A percentile compares a stretch with the other conserved stretches of the same genome.
Conservation (phyloP, 2,888 invertebrate species). For the Arge pagana region DNA sequence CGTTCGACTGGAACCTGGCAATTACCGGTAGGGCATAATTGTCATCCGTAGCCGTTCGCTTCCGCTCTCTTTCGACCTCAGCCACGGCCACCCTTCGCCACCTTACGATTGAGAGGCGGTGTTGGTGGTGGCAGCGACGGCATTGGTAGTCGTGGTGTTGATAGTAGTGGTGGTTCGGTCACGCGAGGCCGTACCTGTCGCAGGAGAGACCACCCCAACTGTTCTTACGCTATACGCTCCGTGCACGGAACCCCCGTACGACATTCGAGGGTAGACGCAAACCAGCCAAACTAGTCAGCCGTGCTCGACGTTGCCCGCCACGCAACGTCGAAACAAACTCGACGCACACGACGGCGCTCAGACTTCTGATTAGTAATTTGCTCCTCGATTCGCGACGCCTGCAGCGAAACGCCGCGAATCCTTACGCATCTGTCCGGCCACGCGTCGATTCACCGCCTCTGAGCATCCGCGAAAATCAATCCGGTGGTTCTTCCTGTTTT, state of each 20-base stretch:
- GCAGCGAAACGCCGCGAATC: too few relatives aligned
- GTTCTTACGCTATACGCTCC: conserved; percentile 1
- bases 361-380: conserved; percentile 58
- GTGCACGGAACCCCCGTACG: too few relatives aligned
- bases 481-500: too few relatives aligned
- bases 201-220: conserved; percentile 53
- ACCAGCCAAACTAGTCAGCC: too few relatives aligned
- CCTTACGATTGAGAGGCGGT: too few relatives aligned
- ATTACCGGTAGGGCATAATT: conserved; percentile 57
- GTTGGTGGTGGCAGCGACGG: too few relatives aligned
- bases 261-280: too few relatives aligned
- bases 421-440: too few relatives aligned
- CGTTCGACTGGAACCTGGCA: conserved; percentile 53
- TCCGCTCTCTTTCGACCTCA: conserved; percentile 18
- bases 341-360: conserved; percentile 50
- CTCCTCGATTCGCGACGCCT: too few relatives aligned
- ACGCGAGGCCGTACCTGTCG: conserved; percentile 58
- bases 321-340: conserved; percentile 56
- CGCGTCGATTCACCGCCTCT: too few relatives aligned
- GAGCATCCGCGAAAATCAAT: too few relatives aligned
- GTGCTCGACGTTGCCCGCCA: conserved; percentile 38
- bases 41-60: conserved; percentile 47
- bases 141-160: too few relatives aligned
- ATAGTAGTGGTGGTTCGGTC: conserved; percentile 46
- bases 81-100: conserved; percentile 13